Evolutionary conservation across 2,888 invertebrate genomes (phyloP), one percentile per base, ranked within the genome.

Genomic region (Hanleya hanleyi): DNA sequence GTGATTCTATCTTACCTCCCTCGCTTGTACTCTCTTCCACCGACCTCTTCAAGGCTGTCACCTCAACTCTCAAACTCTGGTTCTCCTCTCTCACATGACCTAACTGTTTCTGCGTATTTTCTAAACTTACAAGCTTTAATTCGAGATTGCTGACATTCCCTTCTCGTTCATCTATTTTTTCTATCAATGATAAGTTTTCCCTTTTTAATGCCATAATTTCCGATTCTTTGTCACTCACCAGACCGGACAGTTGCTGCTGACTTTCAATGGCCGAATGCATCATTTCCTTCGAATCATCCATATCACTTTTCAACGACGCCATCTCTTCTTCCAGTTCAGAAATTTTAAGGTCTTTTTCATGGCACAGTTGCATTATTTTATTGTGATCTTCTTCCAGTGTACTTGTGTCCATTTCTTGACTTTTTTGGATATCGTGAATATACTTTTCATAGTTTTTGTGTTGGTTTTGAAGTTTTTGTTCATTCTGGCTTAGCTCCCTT

Each of bases 391-490:
- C 69, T 66, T 84, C 75, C 37, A 85, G 41, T 9, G 76, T 76
- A 33, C 70, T 74, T 15, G 70, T 62, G 75, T 82, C 81, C 67
- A 76, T 71, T n/a, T 83, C 78, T 61, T 77, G 75, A 32, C 74
- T 68, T 41, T 75, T 69, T 49, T 81, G 75, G 33, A 86, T 64
- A 29, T 85, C 81, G 67, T 81, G 70, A 61, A 84, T 78, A 47
- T 79, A 83, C 38, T 72, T 72, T 37, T 85, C 83, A 76, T 82
- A 83, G 49, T 84, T 80, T 62, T 77, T 73, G 32, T 57, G 57
- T 26, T 57, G 57, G 12, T 57, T 57, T 22, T 57, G 57, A 4
- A 57, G 47, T 67, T 68, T 12, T 51, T 37, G 57, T 22, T 65
- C 72, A 9, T 67, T 36, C 33, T 64, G 29, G n/a, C 61, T 50